Evolutionary conservation across 2,888 invertebrate species (phyloP), one percentile per base, ranked within the genome.

Genomic region (Dryobotodes eremita): DNA sequence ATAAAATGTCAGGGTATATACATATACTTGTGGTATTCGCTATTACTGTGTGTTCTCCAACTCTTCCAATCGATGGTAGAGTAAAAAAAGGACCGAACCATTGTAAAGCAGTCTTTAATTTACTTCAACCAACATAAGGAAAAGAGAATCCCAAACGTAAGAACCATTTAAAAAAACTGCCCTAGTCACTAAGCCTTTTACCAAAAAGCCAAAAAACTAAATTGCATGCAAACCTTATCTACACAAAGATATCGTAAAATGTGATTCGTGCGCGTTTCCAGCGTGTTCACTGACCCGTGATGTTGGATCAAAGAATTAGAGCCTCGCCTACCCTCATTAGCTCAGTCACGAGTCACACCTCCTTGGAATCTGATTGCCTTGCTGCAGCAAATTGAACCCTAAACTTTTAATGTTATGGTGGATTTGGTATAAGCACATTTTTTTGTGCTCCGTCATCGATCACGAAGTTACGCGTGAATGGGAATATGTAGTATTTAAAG

Each of bases 271-370:
- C 85, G 88, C 84, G 88, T 86, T 82, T 78, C 81, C 72, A 75
- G 57, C 83, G 86, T 94, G 96, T 95, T 92, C 96, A 92, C 85
- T 95, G 96, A 95, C 95, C 95, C 94, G 94, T 90, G 92, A 91
- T 95, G 95, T 95, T 95, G 95, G 93, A 92, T 94, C 94, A 92
- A 93, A 92, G 93, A 94, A 95, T 95, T 95, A 95, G 95, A 94
- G 89, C 93, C 89, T 86, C 90, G 92, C 90, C 93, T 93, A 89
- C 89, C 89, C 93, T 94, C 93, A 95, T 95, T 95, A 95, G 92
- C 93, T 91, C 87, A 90, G 92, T 94, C 94, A 93, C 93, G 93
- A 94, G 89, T 94, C 92, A 92, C 94, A 94, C 94, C 92, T 93
- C 90, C 89, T 88, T 90, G 90, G 86, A 90, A 91, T 92, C 88